Evolutionary conservation across 2,888 invertebrate genomes (phyloP).

Genomic region (Chrysolina oricalcia): DNA sequence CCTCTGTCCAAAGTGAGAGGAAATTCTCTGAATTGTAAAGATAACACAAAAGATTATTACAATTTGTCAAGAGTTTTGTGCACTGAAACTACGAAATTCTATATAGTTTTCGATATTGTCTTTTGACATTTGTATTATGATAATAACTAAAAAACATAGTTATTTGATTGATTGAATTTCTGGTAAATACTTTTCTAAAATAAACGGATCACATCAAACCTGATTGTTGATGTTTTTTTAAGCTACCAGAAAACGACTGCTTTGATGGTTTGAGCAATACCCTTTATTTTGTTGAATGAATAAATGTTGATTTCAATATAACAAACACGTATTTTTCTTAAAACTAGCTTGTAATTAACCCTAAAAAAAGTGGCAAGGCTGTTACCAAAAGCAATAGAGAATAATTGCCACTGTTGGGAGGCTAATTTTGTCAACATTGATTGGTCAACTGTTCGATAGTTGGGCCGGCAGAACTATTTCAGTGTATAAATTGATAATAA

Average conservation of each 20-base stretch:
- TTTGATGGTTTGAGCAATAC: neutral
- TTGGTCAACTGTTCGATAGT: too few species aligned
- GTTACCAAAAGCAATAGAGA: too few species aligned
- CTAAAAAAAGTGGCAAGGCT: too few species aligned
- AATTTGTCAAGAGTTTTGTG: constrained; percentile 10
- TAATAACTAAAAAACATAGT: constrained; percentile 1
- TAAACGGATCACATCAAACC: constrained; percentile 16
- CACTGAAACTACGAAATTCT: neutral
- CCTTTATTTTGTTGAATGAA: too few species aligned
- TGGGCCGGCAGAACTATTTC: too few species aligned
- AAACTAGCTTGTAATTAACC: too few species aligned
- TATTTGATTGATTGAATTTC: neutral
- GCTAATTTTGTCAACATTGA: too few species aligned
- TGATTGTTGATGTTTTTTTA: neutral
- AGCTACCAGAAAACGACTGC: too few species aligned
- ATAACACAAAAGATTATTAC: constrained; percentile 8
- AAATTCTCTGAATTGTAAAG: constrained; percentile 26
- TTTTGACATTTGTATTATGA: constrained; percentile 16
- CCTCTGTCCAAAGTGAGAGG: constrained; percentile 27
- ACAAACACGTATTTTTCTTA: too few species aligned
- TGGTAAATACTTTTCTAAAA: constrained; percentile 18
- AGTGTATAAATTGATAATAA: too few species aligned
- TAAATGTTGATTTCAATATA: too few species aligned
- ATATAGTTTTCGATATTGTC: constrained; percentile 14
- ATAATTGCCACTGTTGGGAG: too few species aligned